These are phyloP conservation scores for Magallana gigas DNA, from an alignment of 1,140 invertebrate species.

Conservation along the genomic window DNA sequence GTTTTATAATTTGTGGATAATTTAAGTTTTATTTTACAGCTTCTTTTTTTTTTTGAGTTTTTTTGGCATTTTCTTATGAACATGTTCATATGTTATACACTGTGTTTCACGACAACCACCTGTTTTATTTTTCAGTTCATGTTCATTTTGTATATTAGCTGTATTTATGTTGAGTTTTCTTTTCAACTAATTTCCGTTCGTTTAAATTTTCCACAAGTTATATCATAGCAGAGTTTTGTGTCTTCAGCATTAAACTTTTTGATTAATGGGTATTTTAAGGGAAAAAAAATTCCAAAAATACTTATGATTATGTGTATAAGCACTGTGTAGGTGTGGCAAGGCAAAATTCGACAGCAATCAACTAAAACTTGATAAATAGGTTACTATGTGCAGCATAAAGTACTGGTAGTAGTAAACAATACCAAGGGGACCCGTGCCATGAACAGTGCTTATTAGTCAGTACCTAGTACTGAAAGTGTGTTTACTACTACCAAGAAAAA, in stretches of 20 bases:
- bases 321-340: conserved; percentile 39
- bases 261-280: not conserved
- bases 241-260: not conserved
- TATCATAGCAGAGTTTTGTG: conserved; percentile 25
- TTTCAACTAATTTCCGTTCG: conserved; percentile 1
- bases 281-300: conserved; percentile 41
- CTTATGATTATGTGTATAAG: not conserved
- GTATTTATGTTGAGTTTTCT: not conserved
- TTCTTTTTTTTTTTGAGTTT: conserved; percentile 6
- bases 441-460: not conserved
- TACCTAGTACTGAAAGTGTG: not conserved
- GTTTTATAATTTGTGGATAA: conserved; percentile 35
- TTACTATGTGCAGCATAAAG: not conserved
- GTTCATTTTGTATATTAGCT: conserved; percentile 21
- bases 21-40: conserved; percentile 30
- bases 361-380: not conserved
- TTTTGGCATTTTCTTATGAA: not conserved
- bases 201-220: conserved; percentile 39
- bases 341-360: conserved; percentile 56
- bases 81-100: not conserved
- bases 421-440: not conserved
- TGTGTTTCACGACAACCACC: not conserved
- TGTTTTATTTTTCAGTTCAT: conserved; percentile 3
- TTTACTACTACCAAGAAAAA: not conserved
- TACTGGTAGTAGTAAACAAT: not conserved